phyloP scores from a whole-genome alignment of 2,113 vertebrate genomes.

The Pleuronectes platessa region DNA sequence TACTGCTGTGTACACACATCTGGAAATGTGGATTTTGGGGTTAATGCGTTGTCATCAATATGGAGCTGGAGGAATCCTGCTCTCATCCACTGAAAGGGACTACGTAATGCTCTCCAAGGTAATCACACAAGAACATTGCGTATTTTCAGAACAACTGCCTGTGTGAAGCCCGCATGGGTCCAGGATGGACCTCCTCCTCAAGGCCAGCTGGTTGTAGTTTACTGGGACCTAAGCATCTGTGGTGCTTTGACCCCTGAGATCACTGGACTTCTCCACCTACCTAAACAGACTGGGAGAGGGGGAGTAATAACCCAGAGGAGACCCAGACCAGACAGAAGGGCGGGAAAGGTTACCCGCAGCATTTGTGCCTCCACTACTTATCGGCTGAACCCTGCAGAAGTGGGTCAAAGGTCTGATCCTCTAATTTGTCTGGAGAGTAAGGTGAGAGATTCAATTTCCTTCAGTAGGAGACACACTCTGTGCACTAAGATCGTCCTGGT shows the following conservation, averaged over 20 bases:
- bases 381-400: not conserved
- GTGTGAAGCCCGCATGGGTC: conserved; percentile 21
- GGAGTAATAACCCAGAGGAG: conserved; percentile 23
- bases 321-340: conserved; percentile 1
- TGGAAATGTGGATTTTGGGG: conserved; percentile 37
- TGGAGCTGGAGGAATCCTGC: conserved; percentile 41
- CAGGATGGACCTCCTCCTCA: conserved; percentile 30
- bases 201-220: conserved; percentile 66
- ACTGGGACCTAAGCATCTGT: conserved; percentile 50
- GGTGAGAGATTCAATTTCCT: not conserved
- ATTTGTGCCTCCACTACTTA: not conserved
- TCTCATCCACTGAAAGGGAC: conserved; percentile 13
- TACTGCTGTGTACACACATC: conserved; percentile 40
- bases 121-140: conserved; percentile 52
- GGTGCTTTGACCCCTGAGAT: conserved; percentile 56
- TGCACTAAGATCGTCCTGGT: not conserved
- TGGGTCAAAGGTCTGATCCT: not conserved
- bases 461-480: not conserved
- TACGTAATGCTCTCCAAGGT: conserved; percentile 56
- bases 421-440: not conserved
- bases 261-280: conserved; percentile 28
- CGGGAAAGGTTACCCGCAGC: conserved; percentile 14
- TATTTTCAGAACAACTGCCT: conserved; percentile 43
- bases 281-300: conserved; percentile 19
- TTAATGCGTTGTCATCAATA: conserved; percentile 27